These are phyloP conservation scores for Drosophila takahashii DNA, from an alignment of 1,140 invertebrate genomes.

Conservation along the genomic window DNA sequence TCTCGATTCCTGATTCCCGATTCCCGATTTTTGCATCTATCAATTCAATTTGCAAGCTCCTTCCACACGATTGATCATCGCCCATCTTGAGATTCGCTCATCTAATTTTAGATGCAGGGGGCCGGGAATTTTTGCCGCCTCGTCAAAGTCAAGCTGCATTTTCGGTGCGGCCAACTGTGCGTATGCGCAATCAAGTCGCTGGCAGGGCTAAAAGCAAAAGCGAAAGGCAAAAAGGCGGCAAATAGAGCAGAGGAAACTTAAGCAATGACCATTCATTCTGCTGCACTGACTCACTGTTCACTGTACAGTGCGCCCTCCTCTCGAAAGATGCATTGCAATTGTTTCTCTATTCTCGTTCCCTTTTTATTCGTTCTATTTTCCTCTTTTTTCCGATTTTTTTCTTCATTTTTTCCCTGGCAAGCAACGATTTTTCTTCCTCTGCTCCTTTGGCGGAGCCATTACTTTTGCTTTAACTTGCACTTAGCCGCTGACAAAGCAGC, in stretches of 20 bases:
- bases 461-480: conserved; percentile 77
- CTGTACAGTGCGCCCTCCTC: neutral
- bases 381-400: neutral
- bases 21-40: conserved; percentile 8
- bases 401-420: conserved; percentile 4
- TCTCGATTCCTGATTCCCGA: too few relatives aligned
- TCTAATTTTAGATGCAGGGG: conserved; percentile 24
- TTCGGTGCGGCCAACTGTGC: conserved; percentile 28
- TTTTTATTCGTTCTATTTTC: neutral
- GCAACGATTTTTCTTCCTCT: conserved; percentile 50
- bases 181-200: conserved; percentile 40
- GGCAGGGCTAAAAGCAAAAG: conserved; percentile 1
- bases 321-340: conserved; percentile 61
- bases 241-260: conserved; percentile 36
- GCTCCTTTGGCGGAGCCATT: conserved; percentile 59
- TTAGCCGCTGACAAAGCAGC: conserved; percentile 75
- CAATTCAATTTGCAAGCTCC: conserved; percentile 30
- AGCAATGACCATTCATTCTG: conserved; percentile 66
- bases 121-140: conserved; percentile 1
- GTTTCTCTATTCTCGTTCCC: conserved; percentile 37
- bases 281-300: conserved; percentile 27
- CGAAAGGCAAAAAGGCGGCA: neutral
- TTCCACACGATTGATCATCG: conserved; percentile 30
- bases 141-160: conserved; percentile 1
- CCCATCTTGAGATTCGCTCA: conserved; percentile 24